Conservation (phyloP, 2,888 invertebrate genomes). For the Mythimna loreyi region DNA sequence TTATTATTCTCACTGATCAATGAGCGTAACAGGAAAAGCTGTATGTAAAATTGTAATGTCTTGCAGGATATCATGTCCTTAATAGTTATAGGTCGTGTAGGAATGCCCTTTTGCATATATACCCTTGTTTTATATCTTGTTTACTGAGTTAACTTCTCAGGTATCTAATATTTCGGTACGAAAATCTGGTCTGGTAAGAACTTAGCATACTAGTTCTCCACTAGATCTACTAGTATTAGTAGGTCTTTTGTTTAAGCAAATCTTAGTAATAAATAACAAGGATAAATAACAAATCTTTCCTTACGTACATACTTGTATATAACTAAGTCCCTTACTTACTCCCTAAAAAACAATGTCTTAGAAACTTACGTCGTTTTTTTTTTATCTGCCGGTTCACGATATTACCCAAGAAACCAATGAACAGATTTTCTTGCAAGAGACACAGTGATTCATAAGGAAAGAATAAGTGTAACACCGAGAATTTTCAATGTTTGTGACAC, state of each 20-base stretch:
- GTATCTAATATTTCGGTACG: not conserved
- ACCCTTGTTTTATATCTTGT: not conserved
- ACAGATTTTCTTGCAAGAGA: too few species aligned
- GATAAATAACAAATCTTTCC: not conserved
- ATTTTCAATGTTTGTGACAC: too few species aligned
- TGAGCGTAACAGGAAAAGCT: slow-evolving; percentile 17
- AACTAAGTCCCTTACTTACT: too few species aligned
- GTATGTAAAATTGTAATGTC: not conserved
- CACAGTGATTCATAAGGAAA: too few species aligned
- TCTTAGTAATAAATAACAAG: too few species aligned
- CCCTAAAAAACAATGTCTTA: too few species aligned
- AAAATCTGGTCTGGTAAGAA: not conserved
- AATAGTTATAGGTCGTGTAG: not conserved
- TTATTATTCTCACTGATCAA: not conserved
- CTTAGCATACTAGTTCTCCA: not conserved
- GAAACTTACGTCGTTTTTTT: too few species aligned
- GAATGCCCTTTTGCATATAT: not conserved
- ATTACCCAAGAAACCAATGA: too few species aligned
- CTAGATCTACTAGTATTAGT: too few species aligned
- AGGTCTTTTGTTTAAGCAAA: not conserved
- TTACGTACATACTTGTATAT: too few species aligned
- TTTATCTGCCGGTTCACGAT: too few species aligned
- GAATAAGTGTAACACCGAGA: too few species aligned
- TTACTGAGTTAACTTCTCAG: not conserved
- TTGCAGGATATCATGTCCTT: not conserved